Conservation (phyloP, 1,140 invertebrate genomes). For the Glomeris maerens region DNA sequence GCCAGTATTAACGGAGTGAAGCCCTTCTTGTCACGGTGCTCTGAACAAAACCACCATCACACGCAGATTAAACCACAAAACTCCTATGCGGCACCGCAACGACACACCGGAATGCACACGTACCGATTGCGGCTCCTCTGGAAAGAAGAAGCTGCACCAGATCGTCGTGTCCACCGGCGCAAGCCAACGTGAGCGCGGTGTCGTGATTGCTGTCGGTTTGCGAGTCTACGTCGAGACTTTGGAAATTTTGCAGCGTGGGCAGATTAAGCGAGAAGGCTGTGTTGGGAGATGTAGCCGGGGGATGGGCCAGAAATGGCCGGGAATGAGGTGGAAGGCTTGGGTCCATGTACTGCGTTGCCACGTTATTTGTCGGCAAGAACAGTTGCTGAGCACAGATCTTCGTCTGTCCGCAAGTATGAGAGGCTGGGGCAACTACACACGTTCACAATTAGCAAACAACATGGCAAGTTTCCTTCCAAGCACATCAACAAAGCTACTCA, state of each 20-base stretch:
- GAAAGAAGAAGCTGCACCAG: constrained; percentile 78
- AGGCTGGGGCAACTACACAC: too few relatives aligned
- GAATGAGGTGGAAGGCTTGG: constrained; percentile 12
- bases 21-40: constrained; percentile 97
- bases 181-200: constrained; percentile 91
- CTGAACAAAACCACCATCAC: constrained; percentile 29
- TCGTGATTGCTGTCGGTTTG: constrained; percentile 97
- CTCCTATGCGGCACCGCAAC: too few relatives aligned
- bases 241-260: constrained; percentile 15
- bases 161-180: constrained; percentile 91
- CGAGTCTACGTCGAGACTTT: constrained; percentile 67
- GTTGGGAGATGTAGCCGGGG: constrained; percentile 16
- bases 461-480: too few relatives aligned
- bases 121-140: constrained; percentile 77
- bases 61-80: background rate
- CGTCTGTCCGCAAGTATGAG: too few relatives aligned
- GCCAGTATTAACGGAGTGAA: constrained; percentile 95
- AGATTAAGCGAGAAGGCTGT: constrained; percentile 1
- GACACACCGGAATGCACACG: too few relatives aligned
- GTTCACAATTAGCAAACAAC: too few relatives aligned
- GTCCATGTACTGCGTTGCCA: constrained; percentile 11
- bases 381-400: constrained; percentile 10
- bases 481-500: too few relatives aligned
- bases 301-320: constrained; percentile 21
- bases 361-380: constrained; percentile 5